phyloP scores from a whole-genome alignment of 1,140 invertebrate species.

The Triops longicaudatus region DNA sequence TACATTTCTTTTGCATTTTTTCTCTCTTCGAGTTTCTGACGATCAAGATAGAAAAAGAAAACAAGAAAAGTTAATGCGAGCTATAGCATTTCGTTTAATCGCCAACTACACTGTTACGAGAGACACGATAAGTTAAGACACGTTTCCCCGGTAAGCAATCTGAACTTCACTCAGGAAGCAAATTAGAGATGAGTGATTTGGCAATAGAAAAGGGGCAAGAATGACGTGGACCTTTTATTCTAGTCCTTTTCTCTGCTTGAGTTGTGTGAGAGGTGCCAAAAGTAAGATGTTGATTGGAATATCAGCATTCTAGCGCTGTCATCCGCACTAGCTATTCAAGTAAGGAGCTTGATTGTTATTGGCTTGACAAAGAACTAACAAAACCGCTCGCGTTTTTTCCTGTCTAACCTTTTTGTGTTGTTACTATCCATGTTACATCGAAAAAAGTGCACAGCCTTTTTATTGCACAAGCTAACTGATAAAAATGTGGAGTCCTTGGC shows the following conservation, averaged over 20 bases:
- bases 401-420: neutral
- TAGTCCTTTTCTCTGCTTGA: neutral
- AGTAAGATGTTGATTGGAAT: slow-evolving; percentile 9
- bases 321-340: slow-evolving; percentile 11
- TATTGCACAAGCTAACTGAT: neutral
- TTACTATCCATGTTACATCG: neutral
- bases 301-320: slow-evolving; percentile 6
- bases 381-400: neutral
- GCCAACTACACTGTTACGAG: neutral
- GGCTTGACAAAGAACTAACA: slow-evolving; percentile 7
- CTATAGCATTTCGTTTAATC: slow-evolving; percentile 12
- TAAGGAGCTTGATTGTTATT: slow-evolving; percentile 9
- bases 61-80: neutral
- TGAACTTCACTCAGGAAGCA: neutral
- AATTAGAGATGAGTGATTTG: neutral
- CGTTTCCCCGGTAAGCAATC: neutral
- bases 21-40: neutral
- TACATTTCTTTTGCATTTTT: neutral
- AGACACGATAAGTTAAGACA: slow-evolving; percentile 1
- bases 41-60: neutral
- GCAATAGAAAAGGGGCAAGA: neutral
- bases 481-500: neutral
- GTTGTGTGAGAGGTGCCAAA: neutral
- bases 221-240: neutral
- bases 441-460: neutral